Base-by-base conservation (phyloP, 2,888 invertebrate species). In the Tanaodytes sp. region DNA sequence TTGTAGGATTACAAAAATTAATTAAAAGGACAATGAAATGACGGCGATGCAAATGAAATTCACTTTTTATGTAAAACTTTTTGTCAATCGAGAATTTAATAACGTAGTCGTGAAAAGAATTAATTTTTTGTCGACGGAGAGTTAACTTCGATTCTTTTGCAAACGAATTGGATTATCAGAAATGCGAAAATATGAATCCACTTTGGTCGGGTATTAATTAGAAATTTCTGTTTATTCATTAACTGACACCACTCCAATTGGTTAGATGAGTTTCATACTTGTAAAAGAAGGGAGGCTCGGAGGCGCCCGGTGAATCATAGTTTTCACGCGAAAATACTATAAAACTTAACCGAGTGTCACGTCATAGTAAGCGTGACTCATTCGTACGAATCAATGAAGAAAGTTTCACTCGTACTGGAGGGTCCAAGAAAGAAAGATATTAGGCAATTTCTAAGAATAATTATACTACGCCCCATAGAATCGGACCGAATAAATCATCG, bases 261-360 rank as follows among this genome's bases (percentile, higher is more conserved):
- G 23, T 30, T 23, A 23, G 36, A 54, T 48, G 14, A 46, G 46
- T 9, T 12, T 12, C 2, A 33, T 8, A 8, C 8, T 3, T n/a
- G 33, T 19, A 52, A 43, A 48, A 39, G 68, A 54, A 64, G 75
- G 76, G 70, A 48, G 62, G 37, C 58, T 70, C 64, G 69, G 72
- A 76, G 64, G 65, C 18, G 49, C 23, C n/a, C n/a, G 40, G 73
- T 80, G 79, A 80, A 78, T 80, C 79, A 80, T 79, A 61, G 74
- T 68, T 37, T 49, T 75, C 80, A 80, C 76, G 78, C 79, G 73
- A 80, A 78, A 78, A 75, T 73, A 71, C 78, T 75, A 80, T 80
- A 80, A 80, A 79, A 78, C 73, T 76, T 78, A 74, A 75, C 64
- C 45, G 62, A 15, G 69, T 33, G 71, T 77, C 73, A 76, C 68